A percentile compares a stretch with the other conserved stretches of the same genome.
These are phyloP conservation scores for Littorina saxatilis DNA, from an alignment of 1,140 invertebrate genomes.

Conservation along the genomic window DNA sequence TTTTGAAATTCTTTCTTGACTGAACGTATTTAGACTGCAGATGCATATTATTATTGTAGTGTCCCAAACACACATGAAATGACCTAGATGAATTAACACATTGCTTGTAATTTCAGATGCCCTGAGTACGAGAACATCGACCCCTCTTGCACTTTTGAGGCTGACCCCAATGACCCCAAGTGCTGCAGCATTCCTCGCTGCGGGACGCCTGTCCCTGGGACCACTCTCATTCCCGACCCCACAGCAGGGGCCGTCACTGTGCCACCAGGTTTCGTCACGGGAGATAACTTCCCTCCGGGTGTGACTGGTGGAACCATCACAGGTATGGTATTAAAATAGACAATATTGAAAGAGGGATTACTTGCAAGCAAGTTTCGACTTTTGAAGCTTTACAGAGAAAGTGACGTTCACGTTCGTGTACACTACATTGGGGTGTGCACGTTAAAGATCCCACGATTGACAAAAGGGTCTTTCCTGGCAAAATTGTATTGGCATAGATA, in stretches of 20 bases:
- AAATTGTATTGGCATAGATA: no score
- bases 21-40: no score
- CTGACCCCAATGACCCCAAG: constrained; percentile 55
- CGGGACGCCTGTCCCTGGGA: constrained; percentile 10
- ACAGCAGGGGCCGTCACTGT: constrained; percentile 32
- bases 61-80: no score
- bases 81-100: no score
- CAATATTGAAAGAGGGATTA: background rate
- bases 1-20: no score
- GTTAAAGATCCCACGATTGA: no score
- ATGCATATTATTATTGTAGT: no score
- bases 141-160: constrained; percentile 41
- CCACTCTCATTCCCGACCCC: constrained; percentile 32
- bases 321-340: background rate
- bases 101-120: constrained; percentile 42
- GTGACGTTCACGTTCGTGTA: no score
- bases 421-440: no score
- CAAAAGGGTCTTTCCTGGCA: no score
- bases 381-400: no score
- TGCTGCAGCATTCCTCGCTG: constrained; percentile 57
- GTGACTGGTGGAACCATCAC: constrained; percentile 29
- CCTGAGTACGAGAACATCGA: constrained; percentile 49
- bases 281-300: constrained; percentile 37
- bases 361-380: no score
- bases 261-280: constrained; percentile 48